phyloP scores from a whole-genome alignment of 92 coral and sea anemone genomes.

The Epizoanthus rinbou region DNA sequence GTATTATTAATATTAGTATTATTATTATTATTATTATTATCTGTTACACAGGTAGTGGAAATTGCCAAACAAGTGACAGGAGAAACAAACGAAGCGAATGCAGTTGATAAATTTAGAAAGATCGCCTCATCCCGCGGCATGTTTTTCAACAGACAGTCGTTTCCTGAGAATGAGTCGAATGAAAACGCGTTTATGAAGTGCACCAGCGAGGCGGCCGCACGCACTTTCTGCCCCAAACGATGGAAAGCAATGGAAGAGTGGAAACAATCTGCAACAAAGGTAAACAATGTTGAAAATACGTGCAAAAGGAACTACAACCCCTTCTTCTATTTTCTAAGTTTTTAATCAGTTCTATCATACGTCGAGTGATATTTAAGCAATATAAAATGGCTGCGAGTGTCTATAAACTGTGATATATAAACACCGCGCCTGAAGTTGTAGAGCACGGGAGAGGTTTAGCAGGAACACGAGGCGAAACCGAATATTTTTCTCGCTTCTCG shows the following conservation, averaged over 20 bases:
- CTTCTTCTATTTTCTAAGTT: no score
- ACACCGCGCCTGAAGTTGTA: no score
- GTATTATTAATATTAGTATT: no score
- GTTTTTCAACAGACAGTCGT: conserved; percentile 63
- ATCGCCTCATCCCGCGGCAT: conserved; percentile 45
- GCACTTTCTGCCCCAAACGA: conserved; percentile 74
- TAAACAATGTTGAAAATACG: not conserved
- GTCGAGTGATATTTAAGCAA: no score
- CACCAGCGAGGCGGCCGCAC: conserved; percentile 48
- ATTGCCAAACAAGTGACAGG: conserved; percentile 76
- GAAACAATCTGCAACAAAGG: conserved; percentile 65
- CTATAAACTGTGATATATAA: no score
- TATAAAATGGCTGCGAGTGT: no score
- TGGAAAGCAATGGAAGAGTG: conserved; percentile 79
- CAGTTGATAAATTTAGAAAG: conserved; percentile 63
- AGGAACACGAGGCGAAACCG: no score
- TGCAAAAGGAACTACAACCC: no score
- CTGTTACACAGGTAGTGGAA: conserved; percentile 60
- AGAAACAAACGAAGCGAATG: conserved; percentile 54
- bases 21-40: no score
- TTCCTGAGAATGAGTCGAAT: conserved; percentile 73
- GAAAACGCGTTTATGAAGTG: conserved; percentile 70
- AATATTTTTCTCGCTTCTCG: no score
- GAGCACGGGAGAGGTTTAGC: no score
- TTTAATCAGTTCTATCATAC: no score